Evolutionary conservation across 2,888 invertebrate genomes (phyloP), one percentile per base, ranked within the genome.

Genomic region (Melanophora roralis): DNA sequence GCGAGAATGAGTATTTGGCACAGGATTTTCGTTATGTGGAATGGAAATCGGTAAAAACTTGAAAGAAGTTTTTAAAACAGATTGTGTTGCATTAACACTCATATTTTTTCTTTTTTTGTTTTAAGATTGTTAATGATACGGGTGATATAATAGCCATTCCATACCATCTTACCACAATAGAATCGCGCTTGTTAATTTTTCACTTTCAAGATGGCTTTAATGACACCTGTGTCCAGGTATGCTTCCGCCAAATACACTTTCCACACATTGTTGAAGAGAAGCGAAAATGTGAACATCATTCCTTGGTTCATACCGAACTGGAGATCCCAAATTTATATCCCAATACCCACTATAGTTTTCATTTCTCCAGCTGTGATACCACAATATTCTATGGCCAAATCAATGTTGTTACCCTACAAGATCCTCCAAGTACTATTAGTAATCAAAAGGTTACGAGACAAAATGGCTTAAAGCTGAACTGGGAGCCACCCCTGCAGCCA

Each of bases 1-100:
- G 84, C 27, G 89, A 89, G 72, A 89, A 88, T 78, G 88, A 89
- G 81, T 81, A 86, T 53, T 82, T 90, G 8, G 83, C 84, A 1
- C 89, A 89, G 83, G 88, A 90, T 82, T 87, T 88, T 84, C 87
- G 86, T 78, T 89, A 88, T 81, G 87, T 90, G 11, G 88, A 89
- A 81, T 90, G 90, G 90, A 89, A 89, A 84, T 88, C 85, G 84
- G 89, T 90, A 19, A 11, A 84, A 86, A n/a, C n/a, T n/a, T 12
- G 16, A 12, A 5, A 12, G 2, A 6, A 19, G 40, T 12, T 40
- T 3, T 23, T 11, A 6, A 19, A 38, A 23, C 32, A 27, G 27
- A 27, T n/a, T n/a, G 27, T 27, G 3, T 5, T 27, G 3, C n/a
- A 53, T 60, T n/a, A 19, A 8, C 1, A 1, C 38, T 40, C 16